Conservation (phyloP, 2,797 vertebrate genomes). For the Microhierax caerulescens region DNA sequence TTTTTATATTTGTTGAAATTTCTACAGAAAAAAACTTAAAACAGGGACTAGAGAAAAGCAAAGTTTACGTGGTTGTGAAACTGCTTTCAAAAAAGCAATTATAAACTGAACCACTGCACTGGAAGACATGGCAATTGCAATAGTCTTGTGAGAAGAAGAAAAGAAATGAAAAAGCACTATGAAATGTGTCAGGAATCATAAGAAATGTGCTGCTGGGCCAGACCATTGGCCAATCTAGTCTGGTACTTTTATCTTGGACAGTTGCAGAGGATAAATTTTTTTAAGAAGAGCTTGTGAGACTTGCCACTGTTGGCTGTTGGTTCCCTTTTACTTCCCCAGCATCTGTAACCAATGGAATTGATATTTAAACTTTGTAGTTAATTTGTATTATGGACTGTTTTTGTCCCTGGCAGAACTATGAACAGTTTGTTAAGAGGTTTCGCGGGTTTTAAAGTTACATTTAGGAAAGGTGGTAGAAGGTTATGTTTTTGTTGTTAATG, state of each 20-base stretch:
- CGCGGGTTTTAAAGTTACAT: neutral
- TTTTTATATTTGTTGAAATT: neutral
- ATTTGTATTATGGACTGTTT: neutral
- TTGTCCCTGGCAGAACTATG: neutral
- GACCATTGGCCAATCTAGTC: neutral
- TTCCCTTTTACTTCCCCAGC: neutral
- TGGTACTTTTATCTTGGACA: neutral
- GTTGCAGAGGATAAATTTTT: neutral
- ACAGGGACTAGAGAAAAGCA: neutral
- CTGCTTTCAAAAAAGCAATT: slow-evolving; percentile 11
- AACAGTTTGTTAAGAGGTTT: neutral
- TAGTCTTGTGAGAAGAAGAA: neutral
- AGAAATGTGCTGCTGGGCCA: neutral
- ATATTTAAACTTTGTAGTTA: neutral
- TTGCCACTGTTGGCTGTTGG: neutral
- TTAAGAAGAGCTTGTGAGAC: neutral
- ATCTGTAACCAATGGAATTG: neutral
- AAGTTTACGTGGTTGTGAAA: neutral
- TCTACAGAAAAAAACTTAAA: neutral
- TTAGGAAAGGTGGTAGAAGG: neutral
- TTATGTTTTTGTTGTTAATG: neutral
- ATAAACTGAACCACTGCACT: neutral
- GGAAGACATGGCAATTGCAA: neutral
- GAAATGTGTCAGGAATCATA: neutral
- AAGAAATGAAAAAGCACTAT: neutral